Conservation (phyloP, 2,797 vertebrate species). For the Morelia viridis region DNA sequence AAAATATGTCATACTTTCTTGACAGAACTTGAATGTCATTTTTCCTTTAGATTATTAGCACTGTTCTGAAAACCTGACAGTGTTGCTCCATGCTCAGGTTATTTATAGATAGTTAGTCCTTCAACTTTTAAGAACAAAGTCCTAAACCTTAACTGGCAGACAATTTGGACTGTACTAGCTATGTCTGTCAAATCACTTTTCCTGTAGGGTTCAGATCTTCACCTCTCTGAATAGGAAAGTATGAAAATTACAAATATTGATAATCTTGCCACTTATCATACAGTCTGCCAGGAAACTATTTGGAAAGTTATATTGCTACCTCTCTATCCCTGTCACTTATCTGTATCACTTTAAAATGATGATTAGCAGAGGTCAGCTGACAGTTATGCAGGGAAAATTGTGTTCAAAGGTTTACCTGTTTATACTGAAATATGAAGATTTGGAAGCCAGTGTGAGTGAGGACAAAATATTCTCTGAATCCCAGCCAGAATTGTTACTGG, state of each 20-base stretch:
- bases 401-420: neutral
- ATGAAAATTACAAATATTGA: neutral
- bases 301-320: neutral
- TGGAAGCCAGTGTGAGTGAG: neutral
- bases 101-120: neutral
- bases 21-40: neutral
- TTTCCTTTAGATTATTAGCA: neutral
- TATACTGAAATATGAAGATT: neutral
- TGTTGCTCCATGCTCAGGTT: neutral
- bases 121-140: neutral
- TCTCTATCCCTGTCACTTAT: neutral
- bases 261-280: neutral
- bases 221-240: neutral
- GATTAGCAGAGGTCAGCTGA: neutral
- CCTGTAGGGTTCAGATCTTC: neutral
- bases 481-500: neutral
- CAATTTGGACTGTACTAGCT: neutral
- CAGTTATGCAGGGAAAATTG: neutral
- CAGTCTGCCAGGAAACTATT: neutral
- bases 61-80: neutral
- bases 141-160: neutral
- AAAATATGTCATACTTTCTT: neutral
- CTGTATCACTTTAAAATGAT: neutral
- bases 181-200: neutral
- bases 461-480: neutral